phyloP scores from a whole-genome alignment of 2,888 invertebrate genomes.

The Lymantria monacha region DNA sequence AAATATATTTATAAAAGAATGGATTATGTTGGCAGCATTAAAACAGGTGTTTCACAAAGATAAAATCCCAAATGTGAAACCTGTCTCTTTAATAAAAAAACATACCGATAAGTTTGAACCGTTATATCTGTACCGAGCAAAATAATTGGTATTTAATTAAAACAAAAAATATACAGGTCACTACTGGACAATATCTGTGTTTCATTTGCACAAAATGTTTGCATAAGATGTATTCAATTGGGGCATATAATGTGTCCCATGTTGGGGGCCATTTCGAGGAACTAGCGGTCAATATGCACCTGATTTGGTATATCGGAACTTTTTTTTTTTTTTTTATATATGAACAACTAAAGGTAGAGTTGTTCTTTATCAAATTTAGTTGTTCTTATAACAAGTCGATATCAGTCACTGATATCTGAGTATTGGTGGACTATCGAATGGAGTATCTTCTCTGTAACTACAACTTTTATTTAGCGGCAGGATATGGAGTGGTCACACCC shows the following conservation, averaged over 20 bases:
- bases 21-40: no score
- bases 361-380: no score
- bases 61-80: no score
- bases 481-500: no score
- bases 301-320: slow-evolving; percentile 28
- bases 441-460: neutral
- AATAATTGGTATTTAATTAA: neutral
- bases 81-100: no score
- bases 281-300: slow-evolving; percentile 30
- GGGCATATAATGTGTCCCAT: slow-evolving; percentile 16
- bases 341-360: no score
- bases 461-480: no score
- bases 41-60: no score
- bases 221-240: slow-evolving; percentile 9
- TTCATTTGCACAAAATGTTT: neutral
- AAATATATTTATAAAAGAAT: no score
- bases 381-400: no score
- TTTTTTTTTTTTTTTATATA: no score
- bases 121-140: neutral
- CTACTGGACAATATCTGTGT: neutral
- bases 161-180: neutral
- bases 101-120: neutral
- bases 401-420: no score
- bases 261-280: slow-evolving; percentile 31
- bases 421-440: neutral